Percentiles rank a stretch among this genome's conserved stretches.
These are phyloP conservation scores for Deladenus siricidicola DNA, from an alignment of 2,888 invertebrate genomes.

Conservation along the genomic window DNA sequence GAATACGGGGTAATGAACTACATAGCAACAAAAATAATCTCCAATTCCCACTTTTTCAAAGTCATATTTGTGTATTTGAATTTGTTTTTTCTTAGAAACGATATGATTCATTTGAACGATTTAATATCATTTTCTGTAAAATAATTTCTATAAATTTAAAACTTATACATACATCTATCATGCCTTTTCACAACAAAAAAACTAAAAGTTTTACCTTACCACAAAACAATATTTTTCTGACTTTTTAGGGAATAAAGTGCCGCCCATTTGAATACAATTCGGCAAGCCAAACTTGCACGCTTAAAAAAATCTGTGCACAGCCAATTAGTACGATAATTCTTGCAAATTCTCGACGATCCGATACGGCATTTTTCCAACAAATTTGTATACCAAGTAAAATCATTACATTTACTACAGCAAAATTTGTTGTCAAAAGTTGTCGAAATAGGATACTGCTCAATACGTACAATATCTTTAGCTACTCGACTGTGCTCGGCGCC, in stretches of 20 bases:
- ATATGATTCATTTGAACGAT: neutral
- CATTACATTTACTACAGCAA: no score
- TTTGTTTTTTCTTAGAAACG: no score
- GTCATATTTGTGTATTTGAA: no score
- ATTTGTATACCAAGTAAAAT: slow-evolving; percentile 50
- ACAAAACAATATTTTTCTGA: no score
- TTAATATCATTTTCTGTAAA: no score
- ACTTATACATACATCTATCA: no score
- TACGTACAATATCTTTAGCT: slow-evolving; percentile 22
- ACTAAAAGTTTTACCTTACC: neutral
- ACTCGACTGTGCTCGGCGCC: slow-evolving; percentile 31
- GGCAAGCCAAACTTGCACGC: slow-evolving; percentile 37
- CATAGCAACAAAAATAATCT: no score
- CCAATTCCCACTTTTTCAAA: no score
- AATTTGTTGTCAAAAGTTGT: no score
- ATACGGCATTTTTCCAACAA: slow-evolving; percentile 48
- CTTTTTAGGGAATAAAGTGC: slow-evolving; percentile 35
- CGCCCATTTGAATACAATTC: slow-evolving; percentile 50
- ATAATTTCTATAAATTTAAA: no score
- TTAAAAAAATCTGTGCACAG: slow-evolving; percentile 39
- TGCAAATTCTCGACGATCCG: slow-evolving; percentile 25
- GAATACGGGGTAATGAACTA: no score
- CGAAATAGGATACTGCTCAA: no score
- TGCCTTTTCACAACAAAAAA: neutral
- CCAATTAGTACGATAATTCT: slow-evolving; percentile 43